Percentiles rank a stretch among this genome's conserved stretches.
Evolutionary conservation across 2,113 vertebrate genomes (phyloP).

Genomic region (Sorex fumeus): DNA sequence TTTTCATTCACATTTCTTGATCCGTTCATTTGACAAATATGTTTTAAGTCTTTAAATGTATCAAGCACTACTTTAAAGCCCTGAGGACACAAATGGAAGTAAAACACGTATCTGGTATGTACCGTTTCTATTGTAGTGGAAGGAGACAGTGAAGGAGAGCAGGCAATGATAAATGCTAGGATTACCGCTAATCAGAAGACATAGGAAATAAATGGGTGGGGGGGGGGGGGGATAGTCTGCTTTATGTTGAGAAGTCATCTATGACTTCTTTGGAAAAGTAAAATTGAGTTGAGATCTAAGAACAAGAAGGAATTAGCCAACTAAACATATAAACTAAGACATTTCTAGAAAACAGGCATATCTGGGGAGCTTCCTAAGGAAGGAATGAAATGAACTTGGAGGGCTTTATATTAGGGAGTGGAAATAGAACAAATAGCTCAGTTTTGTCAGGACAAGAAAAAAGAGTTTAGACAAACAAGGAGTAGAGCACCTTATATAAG

Average conservation of each 20-base stretch:
- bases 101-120: background rate
- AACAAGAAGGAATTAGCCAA: background rate
- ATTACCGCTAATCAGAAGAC: constrained; percentile 47
- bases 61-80: background rate
- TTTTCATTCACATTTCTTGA: background rate
- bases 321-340: background rate
- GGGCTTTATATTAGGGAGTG: background rate
- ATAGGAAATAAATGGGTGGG: background rate
- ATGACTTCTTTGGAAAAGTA: background rate
- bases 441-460: background rate
- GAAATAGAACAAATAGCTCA: background rate
- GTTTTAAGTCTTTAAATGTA: background rate
- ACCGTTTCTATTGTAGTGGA: background rate
- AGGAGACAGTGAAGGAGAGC: background rate
- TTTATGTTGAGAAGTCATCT: background rate
- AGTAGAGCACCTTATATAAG: too few species aligned
- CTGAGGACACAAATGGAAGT: background rate
- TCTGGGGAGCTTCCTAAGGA: background rate
- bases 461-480: background rate
- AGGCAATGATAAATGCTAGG: background rate
- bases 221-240: too few species aligned
- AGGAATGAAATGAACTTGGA: background rate
- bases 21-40: constrained; percentile 32
- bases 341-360: background rate
- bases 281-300: constrained; percentile 35